Evolutionary conservation across 2,113 vertebrate species (phyloP).

Genomic region (Atractosteus spatula): DNA sequence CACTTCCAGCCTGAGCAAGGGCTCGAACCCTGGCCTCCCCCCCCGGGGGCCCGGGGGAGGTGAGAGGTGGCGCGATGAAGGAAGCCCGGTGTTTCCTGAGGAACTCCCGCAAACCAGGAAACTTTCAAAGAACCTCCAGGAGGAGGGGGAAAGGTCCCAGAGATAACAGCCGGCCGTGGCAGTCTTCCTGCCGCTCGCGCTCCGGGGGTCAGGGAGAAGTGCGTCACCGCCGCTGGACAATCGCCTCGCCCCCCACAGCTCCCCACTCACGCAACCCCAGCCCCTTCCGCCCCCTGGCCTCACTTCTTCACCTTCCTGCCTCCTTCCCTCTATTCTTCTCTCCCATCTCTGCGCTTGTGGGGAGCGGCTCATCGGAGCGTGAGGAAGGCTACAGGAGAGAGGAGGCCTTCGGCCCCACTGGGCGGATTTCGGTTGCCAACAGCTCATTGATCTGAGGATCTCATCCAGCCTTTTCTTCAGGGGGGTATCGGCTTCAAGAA

Average conservation of each 20-base stretch:
- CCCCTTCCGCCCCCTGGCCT: too few relatives aligned
- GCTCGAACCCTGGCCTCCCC: neutral
- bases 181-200: neutral
- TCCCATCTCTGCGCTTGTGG: neutral
- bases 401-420: too few relatives aligned
- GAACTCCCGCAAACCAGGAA: constrained; percentile 4
- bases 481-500: too few relatives aligned
- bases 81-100: neutral
- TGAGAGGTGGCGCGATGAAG: neutral
- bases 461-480: too few relatives aligned
- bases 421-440: too few relatives aligned
- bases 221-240: constrained; percentile 10
- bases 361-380: too few relatives aligned
- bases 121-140: neutral
- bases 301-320: neutral
- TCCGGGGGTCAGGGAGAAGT: constrained; percentile 4
- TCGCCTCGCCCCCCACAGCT: neutral
- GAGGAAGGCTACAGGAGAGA: too few relatives aligned
- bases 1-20: neutral
- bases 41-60: neutral
- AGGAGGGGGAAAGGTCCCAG: neutral
- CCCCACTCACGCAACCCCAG: neutral
- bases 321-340: neutral
- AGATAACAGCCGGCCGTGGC: neutral
- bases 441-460: too few relatives aligned